Evolutionary conservation across 2,888 invertebrate species (phyloP), one percentile per base, ranked within the genome.

Genomic region (Xanthostigma xanthostigma): DNA sequence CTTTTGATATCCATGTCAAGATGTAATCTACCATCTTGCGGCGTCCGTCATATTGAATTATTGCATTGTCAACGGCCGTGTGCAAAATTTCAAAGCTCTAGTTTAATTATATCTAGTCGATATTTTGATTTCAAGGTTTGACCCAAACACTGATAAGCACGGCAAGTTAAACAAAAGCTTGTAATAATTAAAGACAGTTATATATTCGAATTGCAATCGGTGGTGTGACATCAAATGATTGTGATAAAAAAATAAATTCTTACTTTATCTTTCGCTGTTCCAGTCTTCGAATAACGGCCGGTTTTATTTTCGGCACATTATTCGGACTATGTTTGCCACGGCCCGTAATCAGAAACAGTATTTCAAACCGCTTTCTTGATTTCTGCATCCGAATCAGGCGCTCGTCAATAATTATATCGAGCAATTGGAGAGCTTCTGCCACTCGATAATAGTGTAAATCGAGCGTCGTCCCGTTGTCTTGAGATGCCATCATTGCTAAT

Each of bases 391-490:
- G 66, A 12, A 70, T 67, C 2, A 84, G 78, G 54, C 81, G 79
- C 3, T 70, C 66, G 58, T 85, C 84, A 0, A 87, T 60, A 59
- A 84, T 86, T 8, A 83, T 57, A 54, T 86, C 84, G 11, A 87
- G 57, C 0, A 79, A 72, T 44, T 76, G 73, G 14, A 79, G 64
- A 0, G 91, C 91, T 63, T 91, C 91, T 12, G 72, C 66, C 0
- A 86, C 82, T 54, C 76, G 81, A 37, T 91, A 66, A 60, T 77
- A 81, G 62, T 93, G 93, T 2, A 92, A 70, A 63, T 92, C 92
- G 9, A 92, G 64, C 0, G 81, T 77, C n/a, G 71, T 68, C 41
- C 74, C 56, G 55, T 74, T 61, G 56, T 70, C 59, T 57, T 68
- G 62, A 55, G 71, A 53, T 65, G 74, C 62, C 36, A 67, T 62